Evolutionary conservation across 2,888 invertebrate species (phyloP).

Genomic region (Trachelus tabidus): DNA sequence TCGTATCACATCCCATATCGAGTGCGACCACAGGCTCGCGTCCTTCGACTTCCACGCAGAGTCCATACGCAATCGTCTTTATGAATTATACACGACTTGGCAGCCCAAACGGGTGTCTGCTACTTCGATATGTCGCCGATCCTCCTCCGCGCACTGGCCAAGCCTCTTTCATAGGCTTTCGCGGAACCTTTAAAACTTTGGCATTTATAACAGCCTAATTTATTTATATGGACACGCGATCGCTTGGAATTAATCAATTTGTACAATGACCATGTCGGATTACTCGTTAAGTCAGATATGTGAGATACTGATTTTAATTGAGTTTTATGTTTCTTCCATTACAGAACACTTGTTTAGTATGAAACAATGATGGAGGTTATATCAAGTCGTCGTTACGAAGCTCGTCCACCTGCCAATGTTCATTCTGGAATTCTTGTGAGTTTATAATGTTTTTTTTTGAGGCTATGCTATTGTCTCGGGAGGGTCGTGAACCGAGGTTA

Average conservation of each 20-base stretch:
- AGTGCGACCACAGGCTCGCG: constrained; percentile 40
- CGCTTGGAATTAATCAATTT: constrained; percentile 16
- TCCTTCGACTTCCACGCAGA: constrained; percentile 46
- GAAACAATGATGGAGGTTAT: constrained; percentile 61
- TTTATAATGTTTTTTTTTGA: constrained; percentile 11
- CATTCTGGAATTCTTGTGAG: constrained; percentile 55
- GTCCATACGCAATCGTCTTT: constrained; percentile 5
- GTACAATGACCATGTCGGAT: constrained; percentile 13
- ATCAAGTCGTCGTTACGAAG: constrained; percentile 63
- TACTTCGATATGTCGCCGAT: background rate
- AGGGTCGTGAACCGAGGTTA: background rate
- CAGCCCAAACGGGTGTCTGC: background rate
- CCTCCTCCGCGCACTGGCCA: background rate
- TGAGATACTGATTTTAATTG: background rate
- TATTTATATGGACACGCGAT: constrained; percentile 7
- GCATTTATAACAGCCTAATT: background rate
- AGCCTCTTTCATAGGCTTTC: background rate
- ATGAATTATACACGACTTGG: constrained; percentile 6
- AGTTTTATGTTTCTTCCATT: background rate
- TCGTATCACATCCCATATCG: constrained; percentile 40
- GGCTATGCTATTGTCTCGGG: background rate
- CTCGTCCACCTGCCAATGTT: constrained; percentile 54
- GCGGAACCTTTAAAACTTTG: background rate
- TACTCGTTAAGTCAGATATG: constrained; percentile 4
- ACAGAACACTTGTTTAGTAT: constrained; percentile 22